Percentiles rank a stretch among this genome's conserved stretches.
Evolutionary conservation across 2,888 invertebrate genomes (phyloP).

Genomic region (Adelognathus sp.): DNA sequence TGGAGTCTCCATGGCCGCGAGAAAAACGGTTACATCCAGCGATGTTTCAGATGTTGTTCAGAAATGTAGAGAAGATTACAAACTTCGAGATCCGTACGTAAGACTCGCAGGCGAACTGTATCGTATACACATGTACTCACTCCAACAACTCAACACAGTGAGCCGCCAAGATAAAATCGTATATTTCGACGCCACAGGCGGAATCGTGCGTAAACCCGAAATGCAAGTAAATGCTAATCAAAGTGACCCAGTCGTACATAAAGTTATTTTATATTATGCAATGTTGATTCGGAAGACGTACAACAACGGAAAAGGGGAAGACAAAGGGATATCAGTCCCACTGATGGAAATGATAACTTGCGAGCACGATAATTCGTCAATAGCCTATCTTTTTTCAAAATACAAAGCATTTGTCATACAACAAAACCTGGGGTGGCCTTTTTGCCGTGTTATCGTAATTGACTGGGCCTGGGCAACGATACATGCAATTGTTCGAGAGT

Average conservation of each 20-base stretch:
- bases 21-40: background rate
- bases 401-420: too few species aligned
- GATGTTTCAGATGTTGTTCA: background rate
- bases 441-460: too few species aligned
- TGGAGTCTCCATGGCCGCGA: background rate
- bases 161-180: background rate
- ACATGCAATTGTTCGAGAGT: background rate
- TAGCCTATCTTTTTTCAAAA: too few species aligned
- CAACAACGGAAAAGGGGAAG: too few species aligned
- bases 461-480: background rate
- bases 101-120: background rate
- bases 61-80: background rate
- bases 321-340: background rate
- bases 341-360: background rate
- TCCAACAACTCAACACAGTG: background rate
- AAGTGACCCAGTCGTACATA: background rate
- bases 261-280: slow-evolving; percentile 3
- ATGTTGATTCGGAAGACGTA: background rate
- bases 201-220: slow-evolving; percentile 19
- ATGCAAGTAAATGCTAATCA: background rate
- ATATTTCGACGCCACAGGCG: slow-evolving; percentile 3
- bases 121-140: background rate
- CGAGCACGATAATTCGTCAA: too few species aligned
- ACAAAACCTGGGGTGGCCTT: too few species aligned
- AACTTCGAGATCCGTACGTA: background rate